Evolutionary conservation across 1,140 invertebrate species (phyloP), one percentile per base, ranked within the genome.

Genomic region (Macrobrachium rosenbergii): DNA sequence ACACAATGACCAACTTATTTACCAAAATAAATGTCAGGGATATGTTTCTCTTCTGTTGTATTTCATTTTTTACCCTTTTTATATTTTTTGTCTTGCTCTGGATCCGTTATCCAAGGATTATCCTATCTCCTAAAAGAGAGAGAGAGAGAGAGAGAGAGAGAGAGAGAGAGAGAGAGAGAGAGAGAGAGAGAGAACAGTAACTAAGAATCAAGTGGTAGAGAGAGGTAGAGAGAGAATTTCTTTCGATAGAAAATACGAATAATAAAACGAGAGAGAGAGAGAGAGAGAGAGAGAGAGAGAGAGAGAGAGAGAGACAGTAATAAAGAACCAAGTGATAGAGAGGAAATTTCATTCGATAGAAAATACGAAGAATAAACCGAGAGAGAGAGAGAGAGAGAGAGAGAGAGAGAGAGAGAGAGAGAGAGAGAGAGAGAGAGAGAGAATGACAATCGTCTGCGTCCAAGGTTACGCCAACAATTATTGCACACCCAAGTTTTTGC

Each of bases 61-160:
- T 52, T 52, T 52, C 52, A 52, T 52, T 2, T 52, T 12, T 52
- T 52, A 52, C 6, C 7, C 7, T 0, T 52, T 12, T 52, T 2
- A 5, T 52, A 5, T 52, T 10, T 10, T 52, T 10, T 52, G 52
- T 10, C 12, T 52, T 10, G 5, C 5, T 52, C 6, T 52, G 52
- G 0, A 52, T 52, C 52, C 52, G 12, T 52, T 52, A 5, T 52
- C 12, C 52, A 52, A 52, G 52, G 52, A 52, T 12, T 10, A 52
- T 52, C 52, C 7, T 52, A 52, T 52, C 52, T 0, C 52, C 7
- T 7, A 2, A 7, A 2, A 75, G n/a, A 75, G 72, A 75, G 72
- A 75, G 72, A 75, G 72, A 75, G 72, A 75, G 72, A 72, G 67
- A 72, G 67, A 72, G 67, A 72, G 67, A 72, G 67, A 72, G 67